Conservation (phyloP, 2,888 invertebrate species). For the Mycalesis mineus region DNA sequence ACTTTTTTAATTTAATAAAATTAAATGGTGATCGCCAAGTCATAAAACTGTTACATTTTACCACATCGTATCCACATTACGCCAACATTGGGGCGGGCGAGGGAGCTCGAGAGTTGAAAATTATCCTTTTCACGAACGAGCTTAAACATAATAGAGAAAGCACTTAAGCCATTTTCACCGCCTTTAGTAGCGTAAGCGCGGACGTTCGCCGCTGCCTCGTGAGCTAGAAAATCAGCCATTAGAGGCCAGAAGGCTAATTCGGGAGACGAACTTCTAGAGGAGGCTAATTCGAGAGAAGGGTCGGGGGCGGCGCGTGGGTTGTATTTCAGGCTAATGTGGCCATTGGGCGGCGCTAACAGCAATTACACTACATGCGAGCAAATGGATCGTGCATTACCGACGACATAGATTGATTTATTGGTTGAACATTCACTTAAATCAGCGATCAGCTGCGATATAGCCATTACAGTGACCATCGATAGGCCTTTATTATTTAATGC, state of each 20-base stretch:
- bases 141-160: conserved; percentile 79
- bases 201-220: conserved; percentile 71
- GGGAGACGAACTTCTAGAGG: conserved; percentile 44
- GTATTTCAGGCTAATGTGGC: conserved; percentile 66
- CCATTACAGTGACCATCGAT: conserved; percentile 53
- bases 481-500: conserved; percentile 50
- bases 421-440: conserved; percentile 48
- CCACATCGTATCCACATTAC: conserved; percentile 45
- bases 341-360: conserved; percentile 74
- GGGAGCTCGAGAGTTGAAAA: conserved; percentile 74
- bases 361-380: conserved; percentile 71
- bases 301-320: conserved; percentile 47
- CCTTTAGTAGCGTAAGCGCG: conserved; percentile 77
- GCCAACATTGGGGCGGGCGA: conserved; percentile 46
- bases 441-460: conserved; percentile 56
- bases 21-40: too few species aligned
- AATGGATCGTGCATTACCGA: conserved; percentile 75
- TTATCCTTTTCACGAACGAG: conserved; percentile 78
- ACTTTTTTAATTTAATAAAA: too few species aligned
- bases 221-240: conserved; percentile 78
- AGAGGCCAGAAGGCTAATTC: conserved; percentile 60
- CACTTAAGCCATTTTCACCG: conserved; percentile 79
- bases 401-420: conserved; percentile 75
- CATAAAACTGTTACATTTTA: not conserved
- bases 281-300: conserved; percentile 49